Evolutionary conservation across 2,797 vertebrate species (phyloP).

Genomic region (Apogon talboti): DNA sequence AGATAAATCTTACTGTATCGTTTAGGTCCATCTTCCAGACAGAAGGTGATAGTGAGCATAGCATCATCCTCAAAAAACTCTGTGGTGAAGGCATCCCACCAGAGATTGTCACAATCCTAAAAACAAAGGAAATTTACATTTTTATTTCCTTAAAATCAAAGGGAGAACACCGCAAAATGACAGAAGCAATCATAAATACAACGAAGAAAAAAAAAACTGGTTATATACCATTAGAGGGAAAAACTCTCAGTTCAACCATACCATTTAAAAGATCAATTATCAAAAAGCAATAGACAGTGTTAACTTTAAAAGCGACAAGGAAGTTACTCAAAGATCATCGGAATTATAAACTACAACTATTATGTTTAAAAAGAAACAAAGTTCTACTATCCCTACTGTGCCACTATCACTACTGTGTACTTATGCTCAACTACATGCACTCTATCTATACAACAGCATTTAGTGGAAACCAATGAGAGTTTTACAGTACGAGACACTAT

Average conservation of each 20-base stretch:
- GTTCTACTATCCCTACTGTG: constrained; percentile 1
- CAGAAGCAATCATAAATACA: not conserved
- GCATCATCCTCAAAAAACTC: constrained; percentile 99
- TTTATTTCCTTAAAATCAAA: not conserved
- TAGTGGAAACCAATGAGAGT: not conserved
- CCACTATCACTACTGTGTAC: not conserved
- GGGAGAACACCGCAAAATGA: not conserved
- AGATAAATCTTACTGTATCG: constrained; percentile 91
- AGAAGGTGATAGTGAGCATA: constrained; percentile 98
- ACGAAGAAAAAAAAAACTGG: not conserved
- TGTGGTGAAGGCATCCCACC: constrained; percentile 99
- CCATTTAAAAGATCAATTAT: not conserved
- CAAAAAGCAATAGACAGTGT: not conserved
- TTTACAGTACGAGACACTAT: too few species aligned
- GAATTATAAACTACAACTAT: not conserved
- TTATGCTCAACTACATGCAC: too few species aligned
- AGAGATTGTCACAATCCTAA: constrained; percentile 99
- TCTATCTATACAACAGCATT: not conserved
- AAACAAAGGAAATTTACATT: constrained; percentile 2
- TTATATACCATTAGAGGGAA: not conserved
- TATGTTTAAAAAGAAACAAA: not conserved
- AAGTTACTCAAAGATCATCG: not conserved
- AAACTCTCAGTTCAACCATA: not conserved
- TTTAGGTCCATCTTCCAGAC: constrained; percentile 99
- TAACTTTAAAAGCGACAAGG: not conserved